Conservation (phyloP, 2,888 invertebrate species). For the Drosophila diplacantha region DNA sequence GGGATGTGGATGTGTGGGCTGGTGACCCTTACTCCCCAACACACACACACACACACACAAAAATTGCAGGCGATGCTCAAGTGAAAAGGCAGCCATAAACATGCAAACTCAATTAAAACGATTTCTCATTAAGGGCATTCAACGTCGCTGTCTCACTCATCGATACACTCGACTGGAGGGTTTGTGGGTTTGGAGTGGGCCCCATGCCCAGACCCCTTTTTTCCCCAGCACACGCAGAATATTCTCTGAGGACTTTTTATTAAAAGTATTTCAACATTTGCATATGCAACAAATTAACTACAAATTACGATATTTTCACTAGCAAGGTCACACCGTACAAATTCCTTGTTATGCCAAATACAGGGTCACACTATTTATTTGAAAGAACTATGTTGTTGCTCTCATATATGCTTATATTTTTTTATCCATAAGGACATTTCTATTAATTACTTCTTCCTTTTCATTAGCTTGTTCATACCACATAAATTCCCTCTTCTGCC, state of each 20-base stretch:
- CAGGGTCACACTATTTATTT: background rate
- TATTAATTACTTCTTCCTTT: no score
- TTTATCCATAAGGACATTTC: no score
- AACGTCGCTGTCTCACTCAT: slow-evolving; percentile 56
- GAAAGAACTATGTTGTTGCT: background rate
- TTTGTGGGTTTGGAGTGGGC: background rate
- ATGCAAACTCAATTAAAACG: slow-evolving; percentile 74
- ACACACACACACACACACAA: slow-evolving; percentile 15
- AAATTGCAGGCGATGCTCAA: slow-evolving; percentile 47
- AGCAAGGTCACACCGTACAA: background rate
- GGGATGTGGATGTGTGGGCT: slow-evolving; percentile 4
- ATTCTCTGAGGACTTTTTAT: background rate
- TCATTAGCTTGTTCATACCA: no score
- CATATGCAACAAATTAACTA: background rate
- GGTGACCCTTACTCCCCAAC: no score
- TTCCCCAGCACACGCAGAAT: background rate
- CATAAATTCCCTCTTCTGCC: no score
- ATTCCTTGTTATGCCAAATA: background rate
- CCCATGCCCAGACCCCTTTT: background rate
- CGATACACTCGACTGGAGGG: slow-evolving; percentile 42
- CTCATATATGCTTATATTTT: no score
- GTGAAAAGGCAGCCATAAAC: slow-evolving; percentile 71
- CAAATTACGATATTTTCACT: background rate
- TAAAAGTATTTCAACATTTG: background rate
- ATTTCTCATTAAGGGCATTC: slow-evolving; percentile 67